A percentile compares a stretch with the other conserved stretches of the same genome.
Conservation (phyloP, 2,797 vertebrate species). For the Cossypha niveicapilla region DNA sequence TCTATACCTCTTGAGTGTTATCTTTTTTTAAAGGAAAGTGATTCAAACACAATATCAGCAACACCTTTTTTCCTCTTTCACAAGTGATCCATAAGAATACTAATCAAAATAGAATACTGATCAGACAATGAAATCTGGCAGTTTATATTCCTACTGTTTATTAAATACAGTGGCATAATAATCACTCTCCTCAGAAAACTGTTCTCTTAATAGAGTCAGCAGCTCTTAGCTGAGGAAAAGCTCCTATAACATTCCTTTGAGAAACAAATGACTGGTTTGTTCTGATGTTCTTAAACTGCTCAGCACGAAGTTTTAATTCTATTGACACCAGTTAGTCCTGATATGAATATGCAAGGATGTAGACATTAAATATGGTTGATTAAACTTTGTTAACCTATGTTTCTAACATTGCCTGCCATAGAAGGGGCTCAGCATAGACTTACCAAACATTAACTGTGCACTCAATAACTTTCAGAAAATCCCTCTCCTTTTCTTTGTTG, state of each 20-base stretch:
- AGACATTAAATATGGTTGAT: background rate
- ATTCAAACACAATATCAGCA: background rate
- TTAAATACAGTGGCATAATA: background rate
- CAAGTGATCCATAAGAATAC: background rate
- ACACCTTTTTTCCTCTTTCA: background rate
- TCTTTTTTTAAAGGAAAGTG: background rate
- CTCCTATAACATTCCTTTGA: background rate
- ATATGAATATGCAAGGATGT: background rate
- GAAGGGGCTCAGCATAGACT: background rate
- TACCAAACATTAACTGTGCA: background rate
- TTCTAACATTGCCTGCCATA: background rate
- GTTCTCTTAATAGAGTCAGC: background rate
- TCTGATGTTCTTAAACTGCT: background rate
- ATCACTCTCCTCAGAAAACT: background rate
- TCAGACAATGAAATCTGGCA: background rate
- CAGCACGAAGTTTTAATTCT: background rate
- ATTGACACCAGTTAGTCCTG: background rate
- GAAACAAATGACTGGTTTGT: background rate
- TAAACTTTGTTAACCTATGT: background rate
- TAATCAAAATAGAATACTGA: background rate
- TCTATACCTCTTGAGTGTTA: background rate
- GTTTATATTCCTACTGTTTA: background rate
- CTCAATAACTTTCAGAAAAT: background rate
- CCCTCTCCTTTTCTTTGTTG: fast-evolving
- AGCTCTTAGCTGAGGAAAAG: background rate